Base-by-base conservation (phyloP, 2,797 vertebrate species). In the Phataginus tricuspis region DNA sequence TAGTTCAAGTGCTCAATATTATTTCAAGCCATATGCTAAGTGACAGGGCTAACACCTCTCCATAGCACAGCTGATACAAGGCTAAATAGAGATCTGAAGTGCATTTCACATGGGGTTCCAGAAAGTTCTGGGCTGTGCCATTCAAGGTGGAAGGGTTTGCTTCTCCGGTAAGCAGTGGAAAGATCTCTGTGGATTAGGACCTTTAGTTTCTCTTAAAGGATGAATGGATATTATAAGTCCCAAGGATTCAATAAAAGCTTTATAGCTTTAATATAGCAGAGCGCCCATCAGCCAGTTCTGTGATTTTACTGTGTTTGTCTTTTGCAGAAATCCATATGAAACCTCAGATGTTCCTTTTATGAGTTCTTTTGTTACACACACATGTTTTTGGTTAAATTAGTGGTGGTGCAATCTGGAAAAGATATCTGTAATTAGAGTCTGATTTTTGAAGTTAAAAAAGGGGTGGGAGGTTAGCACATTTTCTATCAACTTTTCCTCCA, bases 241-340 rank as follows among this genome's bases (percentile, higher is more conserved):
- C 95, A 96, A 85, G 72, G 75, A 98, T 97, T 97, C 96, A 86
- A 98, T 98, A 97, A 98, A 98, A 95, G 29, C 86, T 98, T 98
- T 98, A 98, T 91, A 95, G 95, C 93, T 98, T 97, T 94, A 98
- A 86, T 97, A 96, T 42, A 96, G 96, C 86, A 97, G 94, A 98
- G 96, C 1, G 39, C 95, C 97, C 86, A 31, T 55, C 96, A 94
- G 97, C 94, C 96, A 98, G 69, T 96, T 98, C 93, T 93, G 96
- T 94, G 95, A 94, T 95, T 98, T 97, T 98, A 98, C 95, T 97
- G 89, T 97, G 93, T 97, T 98, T 98, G 96, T 97, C 96, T 98
- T 98, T 98, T 98, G 97, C 97, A 98, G 97, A 98, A 98, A 98
- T 97, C 97, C 97, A 97, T 93, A 87, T 97, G 97, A 98, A 98